Evolutionary conservation across 1,140 invertebrate species (phyloP), one percentile per base, ranked within the genome.

Genomic region (Drosophila erecta): DNA sequence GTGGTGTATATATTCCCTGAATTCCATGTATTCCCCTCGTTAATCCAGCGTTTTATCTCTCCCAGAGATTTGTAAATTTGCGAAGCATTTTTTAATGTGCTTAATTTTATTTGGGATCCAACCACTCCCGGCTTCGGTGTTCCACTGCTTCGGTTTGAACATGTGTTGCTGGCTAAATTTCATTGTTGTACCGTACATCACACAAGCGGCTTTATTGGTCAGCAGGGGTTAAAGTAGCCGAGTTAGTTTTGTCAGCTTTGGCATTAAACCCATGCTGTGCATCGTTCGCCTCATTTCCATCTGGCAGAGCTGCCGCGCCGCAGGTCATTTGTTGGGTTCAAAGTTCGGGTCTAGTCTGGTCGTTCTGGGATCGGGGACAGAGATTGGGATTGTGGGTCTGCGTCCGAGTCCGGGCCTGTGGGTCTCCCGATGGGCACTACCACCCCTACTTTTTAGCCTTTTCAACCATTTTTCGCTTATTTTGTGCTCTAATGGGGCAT

Each of bases 121-220:
- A 55, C 71, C 71, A 46, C 54, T 49, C 37, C 6, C 37, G 11
- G 46, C 24, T 15, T 30, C 20, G 20, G 5, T 54, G 54, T 58
- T 27, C 30, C 41, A 27, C 47, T 37, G 65, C 55, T 51, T 60
- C 44, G 50, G 44, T 61, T 55, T 20, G 57, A 60, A 81, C 81
- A 85, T 84, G 81, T 89, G 79, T 83, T 87, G 66, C 64, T 76
- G 76, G 59, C 55, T 55, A 72, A 76, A 89, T 65, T 76, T 70
- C 76, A 69, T 87, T 87, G 83, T 87, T 85, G 55, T 78, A 79
- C 81, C 83, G 84, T 66, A 71, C 77, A 84, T 87, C 84, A 89
- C 81, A 84, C 79, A 89, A 87, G 83, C 83, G 83, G 84, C 83
- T 87, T 87, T 87, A 89, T 87, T 87, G 83, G 84, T 89, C 83